Evolutionary conservation across 2,888 invertebrate species (phyloP).

Genomic region (Microchrysa polita): DNA sequence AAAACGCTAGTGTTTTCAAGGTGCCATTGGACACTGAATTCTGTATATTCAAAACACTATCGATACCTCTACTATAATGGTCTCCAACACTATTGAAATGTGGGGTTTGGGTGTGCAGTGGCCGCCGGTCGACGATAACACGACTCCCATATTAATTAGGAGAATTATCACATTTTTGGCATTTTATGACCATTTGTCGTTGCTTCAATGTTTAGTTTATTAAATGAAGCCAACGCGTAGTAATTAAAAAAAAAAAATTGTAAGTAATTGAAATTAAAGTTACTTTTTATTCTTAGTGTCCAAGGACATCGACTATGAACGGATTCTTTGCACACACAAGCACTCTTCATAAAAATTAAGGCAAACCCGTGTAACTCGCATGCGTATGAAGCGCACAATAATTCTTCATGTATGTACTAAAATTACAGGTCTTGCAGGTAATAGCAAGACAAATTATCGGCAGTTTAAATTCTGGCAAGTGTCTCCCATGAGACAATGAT

Average conservation of each 20-base stretch:
- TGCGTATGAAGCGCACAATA: too few relatives aligned
- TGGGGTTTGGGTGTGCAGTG: neutral
- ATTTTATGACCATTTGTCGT: slow-evolving; percentile 12
- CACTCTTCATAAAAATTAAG: neutral
- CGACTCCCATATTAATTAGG: slow-evolving; percentile 23
- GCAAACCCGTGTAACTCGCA: too few relatives aligned
- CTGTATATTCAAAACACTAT: neutral
- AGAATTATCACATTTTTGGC: neutral
- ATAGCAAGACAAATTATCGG: slow-evolving; percentile 9
- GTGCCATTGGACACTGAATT: slow-evolving; percentile 8
- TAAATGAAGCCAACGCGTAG: slow-evolving; percentile 1
- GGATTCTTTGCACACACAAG: too few relatives aligned
- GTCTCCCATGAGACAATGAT: neutral
- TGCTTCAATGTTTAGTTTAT: neutral
- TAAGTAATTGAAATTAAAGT: neutral
- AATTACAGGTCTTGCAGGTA: too few relatives aligned
- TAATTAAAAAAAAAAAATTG: neutral
- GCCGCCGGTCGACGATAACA: slow-evolving; percentile 17
- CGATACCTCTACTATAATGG: neutral
- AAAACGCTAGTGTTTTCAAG: slow-evolving; percentile 17
- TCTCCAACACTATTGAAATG: neutral
- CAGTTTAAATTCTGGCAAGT: slow-evolving; percentile 11
- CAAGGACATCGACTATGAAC: slow-evolving; percentile 1
- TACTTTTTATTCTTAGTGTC: slow-evolving; percentile 2
- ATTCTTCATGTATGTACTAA: too few relatives aligned